Conservation (phyloP, 2,888 invertebrate species). For the Craniophora ligustri region DNA sequence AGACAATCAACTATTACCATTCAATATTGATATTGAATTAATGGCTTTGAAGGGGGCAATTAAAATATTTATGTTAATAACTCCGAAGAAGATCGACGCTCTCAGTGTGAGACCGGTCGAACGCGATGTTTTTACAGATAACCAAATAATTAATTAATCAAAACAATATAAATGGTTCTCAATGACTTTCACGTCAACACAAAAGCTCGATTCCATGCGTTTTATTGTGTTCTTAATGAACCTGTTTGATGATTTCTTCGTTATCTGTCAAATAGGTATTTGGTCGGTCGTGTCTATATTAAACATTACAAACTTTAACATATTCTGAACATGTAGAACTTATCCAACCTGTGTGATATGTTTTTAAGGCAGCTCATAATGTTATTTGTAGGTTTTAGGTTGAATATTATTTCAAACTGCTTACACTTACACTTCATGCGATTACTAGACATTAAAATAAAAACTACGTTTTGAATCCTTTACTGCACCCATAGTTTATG, state of each 20-base stretch:
- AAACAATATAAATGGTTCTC: slow-evolving; percentile 73
- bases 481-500: too few relatives aligned
- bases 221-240: slow-evolving; percentile 32
- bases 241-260: slow-evolving; percentile 33
- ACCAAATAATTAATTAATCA: slow-evolving; percentile 76
- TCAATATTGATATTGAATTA: slow-evolving; percentile 62
- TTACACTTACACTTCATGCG: too few relatives aligned
- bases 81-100: slow-evolving; percentile 57
- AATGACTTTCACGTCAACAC: slow-evolving; percentile 64
- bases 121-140: slow-evolving; percentile 65
- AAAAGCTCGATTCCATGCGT: slow-evolving; percentile 29
- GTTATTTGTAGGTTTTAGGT: too few relatives aligned
- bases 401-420: too few relatives aligned
- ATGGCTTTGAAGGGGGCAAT: slow-evolving; percentile 65
- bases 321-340: too few relatives aligned
- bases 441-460: too few relatives aligned
- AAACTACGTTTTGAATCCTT: too few relatives aligned
- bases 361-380: too few relatives aligned
- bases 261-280: slow-evolving; percentile 20
- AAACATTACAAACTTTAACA: too few relatives aligned
- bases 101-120: slow-evolving; percentile 70
- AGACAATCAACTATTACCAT: slow-evolving; percentile 60
- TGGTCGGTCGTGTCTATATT: slow-evolving; percentile 1
- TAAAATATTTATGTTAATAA: slow-evolving; percentile 85
- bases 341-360: too few relatives aligned